Evolutionary conservation across 2,797 vertebrate species (phyloP).

Genomic region (Gymnothorax javanicus): DNA sequence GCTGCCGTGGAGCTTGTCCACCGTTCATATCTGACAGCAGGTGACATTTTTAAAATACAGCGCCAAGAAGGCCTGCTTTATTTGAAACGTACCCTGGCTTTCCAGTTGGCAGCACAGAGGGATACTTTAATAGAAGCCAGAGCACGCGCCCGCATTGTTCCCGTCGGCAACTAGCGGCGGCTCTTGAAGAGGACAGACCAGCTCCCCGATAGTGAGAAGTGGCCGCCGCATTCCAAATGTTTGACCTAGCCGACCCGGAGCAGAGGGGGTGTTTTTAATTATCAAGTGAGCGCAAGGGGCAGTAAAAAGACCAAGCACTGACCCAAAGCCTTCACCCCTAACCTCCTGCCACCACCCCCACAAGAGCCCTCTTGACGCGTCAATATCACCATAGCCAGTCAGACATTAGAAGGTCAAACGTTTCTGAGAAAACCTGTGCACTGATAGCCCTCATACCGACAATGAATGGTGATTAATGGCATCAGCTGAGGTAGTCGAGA

Average conservation of each 20-base stretch:
- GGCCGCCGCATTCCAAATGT: not conserved
- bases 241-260: not conserved
- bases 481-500: constrained; percentile 8
- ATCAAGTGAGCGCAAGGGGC: not conserved
- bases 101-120: constrained; percentile 16
- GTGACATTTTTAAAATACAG: not conserved
- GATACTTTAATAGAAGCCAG: constrained; percentile 18
- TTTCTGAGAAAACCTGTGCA: not conserved
- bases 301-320: not conserved
- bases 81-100: constrained; percentile 12
- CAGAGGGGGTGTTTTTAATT: not conserved
- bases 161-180: not conserved
- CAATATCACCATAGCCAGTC: not conserved
- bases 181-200: not conserved
- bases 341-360: not conserved
- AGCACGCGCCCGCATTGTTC: not conserved
- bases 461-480: not conserved
- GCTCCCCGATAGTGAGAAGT: not conserved
- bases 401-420: not conserved
- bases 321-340: too few relatives aligned
- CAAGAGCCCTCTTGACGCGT: not conserved
- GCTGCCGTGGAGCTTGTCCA: not conserved
- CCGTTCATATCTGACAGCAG: not conserved
- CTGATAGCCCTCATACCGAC: not conserved
- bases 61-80: constrained; percentile 24